Percentiles rank a stretch among this genome's conserved stretches.
phyloP scores from a whole-genome alignment of 2,888 invertebrate genomes.

The Barypeithes pellucidus region DNA sequence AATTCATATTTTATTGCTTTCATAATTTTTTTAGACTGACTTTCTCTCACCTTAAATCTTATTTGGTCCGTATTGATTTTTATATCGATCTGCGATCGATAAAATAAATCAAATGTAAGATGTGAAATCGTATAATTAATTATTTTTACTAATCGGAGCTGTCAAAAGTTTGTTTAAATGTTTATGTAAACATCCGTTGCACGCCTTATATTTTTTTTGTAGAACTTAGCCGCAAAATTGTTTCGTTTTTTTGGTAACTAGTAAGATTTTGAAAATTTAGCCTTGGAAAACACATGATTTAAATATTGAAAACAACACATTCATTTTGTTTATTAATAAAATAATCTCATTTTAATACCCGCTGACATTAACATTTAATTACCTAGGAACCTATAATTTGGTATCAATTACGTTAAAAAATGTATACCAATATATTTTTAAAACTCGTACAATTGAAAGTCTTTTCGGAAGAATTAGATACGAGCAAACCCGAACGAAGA shows the following conservation, averaged over 20 bases:
- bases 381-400: not conserved
- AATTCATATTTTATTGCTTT: conserved; percentile 29
- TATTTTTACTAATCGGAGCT: conserved; percentile 26
- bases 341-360: not conserved
- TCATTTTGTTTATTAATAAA: not conserved
- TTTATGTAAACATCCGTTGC: conserved; percentile 9
- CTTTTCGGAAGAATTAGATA: too few relatives aligned
- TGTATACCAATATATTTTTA: too few relatives aligned
- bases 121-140: conserved; percentile 17
- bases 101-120: conserved; percentile 18
- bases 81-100: conserved; percentile 24
- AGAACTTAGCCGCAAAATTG: not conserved
- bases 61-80: conserved; percentile 26
- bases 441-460: too few relatives aligned
- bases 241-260: too few relatives aligned
- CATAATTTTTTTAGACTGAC: conserved; percentile 36
- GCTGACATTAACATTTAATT: not conserved
- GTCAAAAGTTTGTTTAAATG: conserved; percentile 2
- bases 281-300: not conserved
- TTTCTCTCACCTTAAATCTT: conserved; percentile 36
- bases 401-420: not conserved
- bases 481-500: too few relatives aligned
- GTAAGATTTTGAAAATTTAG: too few relatives aligned
- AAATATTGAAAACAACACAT: conserved; percentile 8
- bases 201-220: conserved; percentile 14